Evolutionary conservation across 2,888 invertebrate genomes (phyloP).

Genomic region (Xestia ashworthii): DNA sequence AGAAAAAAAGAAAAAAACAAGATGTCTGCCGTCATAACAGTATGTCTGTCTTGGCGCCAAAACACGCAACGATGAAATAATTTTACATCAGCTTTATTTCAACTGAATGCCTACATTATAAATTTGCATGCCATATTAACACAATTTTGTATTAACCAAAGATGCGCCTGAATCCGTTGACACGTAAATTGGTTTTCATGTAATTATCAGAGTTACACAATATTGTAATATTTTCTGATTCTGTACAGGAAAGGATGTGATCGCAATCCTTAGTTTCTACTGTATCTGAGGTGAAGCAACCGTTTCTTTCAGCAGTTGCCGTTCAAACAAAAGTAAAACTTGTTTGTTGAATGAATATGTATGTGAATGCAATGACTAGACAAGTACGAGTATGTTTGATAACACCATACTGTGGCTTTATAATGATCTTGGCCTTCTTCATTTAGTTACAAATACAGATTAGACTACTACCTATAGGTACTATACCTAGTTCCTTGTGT

Average conservation of each 20-base stretch:
- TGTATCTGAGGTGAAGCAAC: constrained; percentile 56
- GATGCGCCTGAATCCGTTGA: constrained; percentile 23
- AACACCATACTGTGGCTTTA: background rate
- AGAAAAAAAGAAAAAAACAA: background rate
- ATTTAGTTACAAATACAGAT: background rate
- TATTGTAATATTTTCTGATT: constrained; percentile 53
- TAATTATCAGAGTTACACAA: constrained; percentile 36
- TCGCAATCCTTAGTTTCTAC: constrained; percentile 68
- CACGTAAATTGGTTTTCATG: constrained; percentile 37
- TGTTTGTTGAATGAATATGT: constrained; percentile 46
- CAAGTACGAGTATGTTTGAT: constrained; percentile 9
- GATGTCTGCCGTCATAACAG: constrained; percentile 14
- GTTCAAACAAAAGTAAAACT: constrained; percentile 39
- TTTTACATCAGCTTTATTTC: constrained; percentile 21
- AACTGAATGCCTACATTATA: constrained; percentile 25
- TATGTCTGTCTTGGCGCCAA: constrained; percentile 8
- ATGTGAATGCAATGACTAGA: constrained; percentile 27
- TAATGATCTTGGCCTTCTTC: background rate
- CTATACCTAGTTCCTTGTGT: too few relatives aligned
- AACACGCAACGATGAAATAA: constrained; percentile 36
- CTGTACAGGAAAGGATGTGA: constrained; percentile 60
- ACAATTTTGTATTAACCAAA: constrained; percentile 15
- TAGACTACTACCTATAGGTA: too few relatives aligned
- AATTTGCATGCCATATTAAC: constrained; percentile 30
- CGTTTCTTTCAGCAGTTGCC: constrained; percentile 42